Percentiles rank a stretch among this genome's conserved stretches.
Evolutionary conservation across 2,797 vertebrate genomes (phyloP).

Genomic region (Tiaroga cobitis): DNA sequence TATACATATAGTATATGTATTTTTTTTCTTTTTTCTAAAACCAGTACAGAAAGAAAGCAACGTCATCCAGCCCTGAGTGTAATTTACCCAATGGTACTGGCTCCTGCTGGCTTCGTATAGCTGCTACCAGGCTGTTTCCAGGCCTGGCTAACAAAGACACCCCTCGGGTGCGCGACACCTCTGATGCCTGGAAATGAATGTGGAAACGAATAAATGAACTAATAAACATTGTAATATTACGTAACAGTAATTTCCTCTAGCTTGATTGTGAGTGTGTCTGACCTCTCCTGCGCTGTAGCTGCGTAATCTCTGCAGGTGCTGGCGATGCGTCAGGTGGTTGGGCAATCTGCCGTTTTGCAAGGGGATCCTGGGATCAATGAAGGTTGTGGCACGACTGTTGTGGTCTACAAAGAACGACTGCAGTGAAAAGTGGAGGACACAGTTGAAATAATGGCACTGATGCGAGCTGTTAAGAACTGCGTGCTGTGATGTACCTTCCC

Average conservation of each 20-base stretch:
- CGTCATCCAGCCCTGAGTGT: background rate
- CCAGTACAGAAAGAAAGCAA: background rate
- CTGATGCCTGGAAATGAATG: constrained; percentile 76
- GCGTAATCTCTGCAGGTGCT: constrained; percentile 91
- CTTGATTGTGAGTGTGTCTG: constrained; percentile 7
- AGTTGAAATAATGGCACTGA: background rate
- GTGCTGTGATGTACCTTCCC: constrained; percentile 77
- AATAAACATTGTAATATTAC: background rate
- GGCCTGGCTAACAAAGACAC: constrained; percentile 82
- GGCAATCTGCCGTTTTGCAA: constrained; percentile 89
- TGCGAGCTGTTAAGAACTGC: background rate
- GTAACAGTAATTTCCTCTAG: background rate
- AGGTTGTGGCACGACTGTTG: constrained; percentile 92
- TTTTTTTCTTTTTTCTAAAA: background rate
- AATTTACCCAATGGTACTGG: constrained; percentile 81
- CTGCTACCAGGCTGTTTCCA: constrained; percentile 83
- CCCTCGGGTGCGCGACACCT: constrained; percentile 86
- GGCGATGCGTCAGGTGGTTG: constrained; percentile 88
- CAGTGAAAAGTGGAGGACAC: background rate
- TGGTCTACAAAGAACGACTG: constrained; percentile 97
- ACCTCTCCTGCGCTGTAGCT: constrained; percentile 97
- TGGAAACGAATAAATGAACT: background rate
- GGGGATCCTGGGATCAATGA: constrained; percentile 93
- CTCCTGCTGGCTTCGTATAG: constrained; percentile 85
- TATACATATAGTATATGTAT: background rate